These are phyloP conservation scores for Sterrhoptilus dennistouni DNA, from an alignment of 2,113 vertebrate genomes.

Conservation along the genomic window DNA sequence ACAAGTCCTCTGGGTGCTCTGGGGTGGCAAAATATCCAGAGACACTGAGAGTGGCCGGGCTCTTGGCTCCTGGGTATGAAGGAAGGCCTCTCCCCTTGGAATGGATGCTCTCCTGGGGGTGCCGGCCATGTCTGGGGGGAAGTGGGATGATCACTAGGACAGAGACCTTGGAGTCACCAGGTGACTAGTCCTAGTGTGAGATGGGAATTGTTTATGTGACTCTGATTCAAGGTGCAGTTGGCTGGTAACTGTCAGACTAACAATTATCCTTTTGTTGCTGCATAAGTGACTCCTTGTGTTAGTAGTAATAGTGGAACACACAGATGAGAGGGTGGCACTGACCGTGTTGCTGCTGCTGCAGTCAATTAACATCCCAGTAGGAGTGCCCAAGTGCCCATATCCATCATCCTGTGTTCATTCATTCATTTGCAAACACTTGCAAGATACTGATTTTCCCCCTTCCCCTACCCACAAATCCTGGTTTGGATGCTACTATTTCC, in stretches of 20 bases:
- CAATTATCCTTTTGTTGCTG: background rate
- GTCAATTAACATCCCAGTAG: background rate
- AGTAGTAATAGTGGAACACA: background rate
- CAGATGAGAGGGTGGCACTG: background rate
- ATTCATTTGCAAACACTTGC: background rate
- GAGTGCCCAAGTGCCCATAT: background rate
- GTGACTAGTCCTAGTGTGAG: background rate
- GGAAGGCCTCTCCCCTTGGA: fast-evolving
- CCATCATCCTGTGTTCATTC: background rate
- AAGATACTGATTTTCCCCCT: background rate
- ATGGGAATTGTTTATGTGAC: background rate
- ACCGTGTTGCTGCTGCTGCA: background rate
- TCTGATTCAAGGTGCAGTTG: background rate
- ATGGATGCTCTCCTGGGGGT: background rate
- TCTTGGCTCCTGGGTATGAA: background rate
- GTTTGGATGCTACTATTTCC: background rate
- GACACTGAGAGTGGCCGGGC: background rate
- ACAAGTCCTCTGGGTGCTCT: background rate
- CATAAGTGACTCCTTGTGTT: background rate
- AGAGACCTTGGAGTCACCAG: background rate
- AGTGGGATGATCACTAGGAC: fast-evolving
- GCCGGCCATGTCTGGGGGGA: fast-evolving
- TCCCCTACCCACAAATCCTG: background rate
- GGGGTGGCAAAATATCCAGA: fast-evolving
- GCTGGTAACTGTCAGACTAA: background rate